Evolutionary conservation across 2,797 vertebrate genomes (phyloP), one percentile per base, ranked within the genome.

Genomic region (Oreochromis mossambicus): DNA sequence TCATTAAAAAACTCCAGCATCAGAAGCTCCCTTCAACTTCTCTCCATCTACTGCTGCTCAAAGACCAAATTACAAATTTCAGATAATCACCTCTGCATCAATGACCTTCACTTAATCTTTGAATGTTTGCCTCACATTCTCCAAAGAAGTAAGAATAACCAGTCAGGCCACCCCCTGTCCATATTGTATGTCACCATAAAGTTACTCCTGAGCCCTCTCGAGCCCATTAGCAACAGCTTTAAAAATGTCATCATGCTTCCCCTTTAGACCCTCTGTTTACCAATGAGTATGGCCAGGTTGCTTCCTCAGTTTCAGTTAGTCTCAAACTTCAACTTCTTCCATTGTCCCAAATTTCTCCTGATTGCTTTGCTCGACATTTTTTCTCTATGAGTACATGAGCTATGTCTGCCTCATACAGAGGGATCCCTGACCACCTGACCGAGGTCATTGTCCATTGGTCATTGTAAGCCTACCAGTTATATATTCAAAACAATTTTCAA

Each of bases 21-120:
- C 55, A 56, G 14, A 56, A 17, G 55, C 14, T 56, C 2, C 26
- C 14, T 56, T 56, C 8, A 32, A 32, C 55, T 29, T 32, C 55
- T 2, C 55, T 56, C 2, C 0, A 29, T 17, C 55, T 56, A 36
- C 36, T 3, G 8, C 8, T 36, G 36, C 36, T 36, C 3, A 36
- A 36, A 36, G 2, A 56, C 26, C 26, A 56, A 29, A 56, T 26
- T 29, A 5, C 54, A 56, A 29, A 56, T 2, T 56, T 56, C 54
- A 56, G 26, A 56, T 15, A 14, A 15, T 56, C 4, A 56, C 55
- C 55, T 29, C 55, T 56, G 8, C 14, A 56, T 29, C 13, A 56
- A 2, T 56, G 54, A 56, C 26, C 26, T 56, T 56, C 26, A 29
- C 14, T 0, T 56, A 56, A 56, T 29, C 54, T 29, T 56, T 8